phyloP scores from a whole-genome alignment of 1,140 invertebrate genomes.

The Drosophila orosa region DNA sequence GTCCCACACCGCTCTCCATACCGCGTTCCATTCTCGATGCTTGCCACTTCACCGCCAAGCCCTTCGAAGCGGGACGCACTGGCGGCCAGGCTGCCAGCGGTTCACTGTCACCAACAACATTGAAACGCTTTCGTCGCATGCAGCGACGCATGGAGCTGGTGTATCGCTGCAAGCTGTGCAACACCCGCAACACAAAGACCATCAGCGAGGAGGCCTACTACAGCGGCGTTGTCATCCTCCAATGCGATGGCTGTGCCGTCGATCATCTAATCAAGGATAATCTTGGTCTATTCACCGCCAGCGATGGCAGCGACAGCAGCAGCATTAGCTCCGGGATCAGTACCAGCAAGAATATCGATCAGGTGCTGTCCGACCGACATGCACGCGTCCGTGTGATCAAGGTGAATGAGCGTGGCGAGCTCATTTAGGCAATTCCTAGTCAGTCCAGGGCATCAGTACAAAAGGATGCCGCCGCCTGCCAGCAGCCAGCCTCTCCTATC shows the following conservation, averaged over 20 bases:
- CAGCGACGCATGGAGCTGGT: slow-evolving; percentile 89
- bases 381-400: slow-evolving; percentile 85
- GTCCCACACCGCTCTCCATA: slow-evolving; percentile 68
- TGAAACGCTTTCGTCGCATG: slow-evolving; percentile 78
- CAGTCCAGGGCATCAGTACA: slow-evolving; percentile 46
- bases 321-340: slow-evolving; percentile 88
- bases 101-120: slow-evolving; percentile 71
- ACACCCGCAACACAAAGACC: slow-evolving; percentile 89
- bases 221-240: slow-evolving; percentile 94
- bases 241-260: slow-evolving; percentile 93
- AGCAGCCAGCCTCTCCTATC: not conserved
- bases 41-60: slow-evolving; percentile 66
- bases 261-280: slow-evolving; percentile 97
- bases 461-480: no score
- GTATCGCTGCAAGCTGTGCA: slow-evolving; percentile 95
- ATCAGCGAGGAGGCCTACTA: slow-evolving; percentile 94
- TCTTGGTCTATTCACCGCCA: slow-evolving; percentile 91
- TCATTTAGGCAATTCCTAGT: slow-evolving; percentile 73
- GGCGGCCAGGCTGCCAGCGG: slow-evolving; percentile 24
- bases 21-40: slow-evolving; percentile 78
- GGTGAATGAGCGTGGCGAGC: slow-evolving; percentile 80
- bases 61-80: slow-evolving; percentile 46
- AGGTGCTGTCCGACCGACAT: slow-evolving; percentile 91
- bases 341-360: slow-evolving; percentile 91
- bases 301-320: slow-evolving; percentile 86